Conservation (phyloP, 2,888 invertebrate species). For the Thecocarcelia acutangulata region DNA sequence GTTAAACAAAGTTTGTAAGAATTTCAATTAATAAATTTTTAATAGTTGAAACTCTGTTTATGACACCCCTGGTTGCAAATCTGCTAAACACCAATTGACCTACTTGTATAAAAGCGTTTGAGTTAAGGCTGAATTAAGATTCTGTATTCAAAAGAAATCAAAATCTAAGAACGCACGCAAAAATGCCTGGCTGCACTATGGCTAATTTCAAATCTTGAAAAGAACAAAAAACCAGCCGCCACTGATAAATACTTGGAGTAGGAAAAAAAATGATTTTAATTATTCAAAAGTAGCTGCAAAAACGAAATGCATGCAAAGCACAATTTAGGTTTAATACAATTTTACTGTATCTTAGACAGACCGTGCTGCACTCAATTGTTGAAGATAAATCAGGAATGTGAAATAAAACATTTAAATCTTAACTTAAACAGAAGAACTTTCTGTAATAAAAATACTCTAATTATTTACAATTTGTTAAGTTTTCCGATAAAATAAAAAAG, state of each 20-base stretch:
- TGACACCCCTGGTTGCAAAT: constrained; percentile 44
- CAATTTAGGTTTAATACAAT: too few species aligned
- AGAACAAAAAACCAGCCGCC: constrained; percentile 42
- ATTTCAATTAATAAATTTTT: constrained; percentile 6
- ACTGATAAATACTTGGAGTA: constrained; percentile 11
- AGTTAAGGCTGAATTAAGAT: not conserved
- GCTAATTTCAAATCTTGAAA: constrained; percentile 55
- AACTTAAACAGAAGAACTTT: too few species aligned
- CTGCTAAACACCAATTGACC: constrained; percentile 49
- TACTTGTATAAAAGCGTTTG: not conserved
- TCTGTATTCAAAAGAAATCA: constrained; percentile 4
- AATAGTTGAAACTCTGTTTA: constrained; percentile 3
- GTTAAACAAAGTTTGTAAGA: not conserved
- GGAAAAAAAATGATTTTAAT: constrained; percentile 30
- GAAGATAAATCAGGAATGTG: too few species aligned
- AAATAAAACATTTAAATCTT: too few species aligned
- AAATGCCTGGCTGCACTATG: constrained; percentile 36
- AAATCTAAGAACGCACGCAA: constrained; percentile 42
- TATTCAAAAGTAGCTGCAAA: constrained; percentile 18
- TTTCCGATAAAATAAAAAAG: too few species aligned
- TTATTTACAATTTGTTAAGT: too few species aligned
- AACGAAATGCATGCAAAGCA: constrained; percentile 11
- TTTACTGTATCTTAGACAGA: too few species aligned
- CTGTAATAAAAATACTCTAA: too few species aligned
- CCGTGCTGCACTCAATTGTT: too few species aligned